These are phyloP conservation scores for Todiramphus chloris DNA, from an alignment of 2,113 vertebrate species.

Conservation along the genomic window DNA sequence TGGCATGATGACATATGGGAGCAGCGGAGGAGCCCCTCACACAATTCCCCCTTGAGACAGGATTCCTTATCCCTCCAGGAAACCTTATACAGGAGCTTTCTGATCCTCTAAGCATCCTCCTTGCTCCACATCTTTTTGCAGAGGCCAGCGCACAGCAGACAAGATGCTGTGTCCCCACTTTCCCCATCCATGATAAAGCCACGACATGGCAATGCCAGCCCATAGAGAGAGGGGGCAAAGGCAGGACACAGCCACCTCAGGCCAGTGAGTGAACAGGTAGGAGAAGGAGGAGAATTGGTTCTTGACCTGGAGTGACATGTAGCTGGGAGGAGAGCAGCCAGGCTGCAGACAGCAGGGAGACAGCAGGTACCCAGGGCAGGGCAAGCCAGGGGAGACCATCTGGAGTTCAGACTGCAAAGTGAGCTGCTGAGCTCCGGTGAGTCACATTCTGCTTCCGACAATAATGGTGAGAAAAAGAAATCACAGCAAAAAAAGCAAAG, in stretches of 20 bases:
- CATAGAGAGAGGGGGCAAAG: background rate
- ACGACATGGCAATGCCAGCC: accelerated
- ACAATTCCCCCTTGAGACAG: accelerated
- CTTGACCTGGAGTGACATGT: background rate
- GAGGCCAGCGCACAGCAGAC: background rate
- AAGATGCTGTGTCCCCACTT: background rate
- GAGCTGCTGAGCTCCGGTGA: accelerated
- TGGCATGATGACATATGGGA: background rate
- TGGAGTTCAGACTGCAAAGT: background rate
- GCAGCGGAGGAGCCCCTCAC: background rate
- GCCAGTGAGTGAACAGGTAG: accelerated
- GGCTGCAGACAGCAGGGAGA: background rate
- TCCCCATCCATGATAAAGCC: background rate
- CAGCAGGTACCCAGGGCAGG: background rate
- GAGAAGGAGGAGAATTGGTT: background rate
- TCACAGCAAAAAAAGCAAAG: background rate
- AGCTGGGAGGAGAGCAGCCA: background rate
- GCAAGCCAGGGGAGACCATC: background rate
- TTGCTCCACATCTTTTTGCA: background rate
- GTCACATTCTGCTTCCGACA: background rate
- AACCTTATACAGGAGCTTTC: background rate
- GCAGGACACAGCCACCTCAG: background rate
- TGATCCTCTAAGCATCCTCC: background rate
- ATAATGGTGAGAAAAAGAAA: background rate
- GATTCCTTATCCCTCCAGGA: background rate